Conservation (phyloP, 2,797 vertebrate species). For the Urophycis tenuis region DNA sequence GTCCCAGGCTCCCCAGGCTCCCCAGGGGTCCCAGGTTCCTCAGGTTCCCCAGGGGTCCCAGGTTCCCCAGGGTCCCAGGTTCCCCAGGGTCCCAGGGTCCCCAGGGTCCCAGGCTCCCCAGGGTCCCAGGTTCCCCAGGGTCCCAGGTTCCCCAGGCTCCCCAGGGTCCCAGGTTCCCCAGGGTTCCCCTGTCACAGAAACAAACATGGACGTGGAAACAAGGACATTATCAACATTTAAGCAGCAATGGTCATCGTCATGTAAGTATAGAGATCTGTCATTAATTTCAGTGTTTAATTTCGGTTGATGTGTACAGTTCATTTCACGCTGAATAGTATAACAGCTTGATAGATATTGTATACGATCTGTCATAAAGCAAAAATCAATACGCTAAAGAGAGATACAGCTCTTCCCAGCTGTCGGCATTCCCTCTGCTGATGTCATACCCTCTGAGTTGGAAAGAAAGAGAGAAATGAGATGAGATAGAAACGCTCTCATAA, state of each 20-base stretch:
- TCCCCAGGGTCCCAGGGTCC: too few relatives aligned
- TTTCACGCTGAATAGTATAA: not conserved
- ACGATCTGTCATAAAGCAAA: not conserved
- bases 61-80: too few relatives aligned
- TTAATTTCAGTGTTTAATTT: conserved; percentile 1
- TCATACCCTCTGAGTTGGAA: not conserved
- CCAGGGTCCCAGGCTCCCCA: too few relatives aligned
- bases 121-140: too few relatives aligned
- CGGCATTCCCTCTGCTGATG: too few relatives aligned
- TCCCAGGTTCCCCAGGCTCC: too few relatives aligned
- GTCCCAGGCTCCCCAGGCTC: too few relatives aligned
- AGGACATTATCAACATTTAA: not conserved
- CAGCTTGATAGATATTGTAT: conserved; percentile 2
- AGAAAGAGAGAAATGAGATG: conserved; percentile 10
- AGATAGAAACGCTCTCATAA: conserved; percentile 50
- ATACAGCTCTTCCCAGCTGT: too few relatives aligned
- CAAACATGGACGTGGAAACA: not conserved
- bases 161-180: too few relatives aligned
- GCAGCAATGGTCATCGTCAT: not conserved
- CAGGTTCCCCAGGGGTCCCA: too few relatives aligned
- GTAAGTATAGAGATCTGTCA: not conserved
- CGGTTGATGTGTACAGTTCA: not conserved
- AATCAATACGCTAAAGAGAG: not conserved
- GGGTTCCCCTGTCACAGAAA: not conserved
- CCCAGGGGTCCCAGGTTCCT: too few relatives aligned